phyloP scores from a whole-genome alignment of 1,140 invertebrate genomes.

The Pseudomyrmex flavicornis region DNA sequence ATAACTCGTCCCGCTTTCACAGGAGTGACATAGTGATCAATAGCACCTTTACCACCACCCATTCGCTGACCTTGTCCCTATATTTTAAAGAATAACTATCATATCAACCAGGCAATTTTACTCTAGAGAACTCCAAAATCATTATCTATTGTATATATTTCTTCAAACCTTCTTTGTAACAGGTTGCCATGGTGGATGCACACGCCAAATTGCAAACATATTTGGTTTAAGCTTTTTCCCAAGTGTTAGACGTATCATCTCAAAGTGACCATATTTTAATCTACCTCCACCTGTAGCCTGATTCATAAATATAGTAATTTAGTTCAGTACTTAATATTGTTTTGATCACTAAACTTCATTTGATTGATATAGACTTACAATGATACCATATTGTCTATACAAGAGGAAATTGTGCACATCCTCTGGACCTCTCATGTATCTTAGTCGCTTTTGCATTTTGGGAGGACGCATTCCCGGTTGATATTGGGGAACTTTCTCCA shows the following conservation, averaged over 20 bases:
- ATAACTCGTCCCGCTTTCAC: slow-evolving; percentile 96
- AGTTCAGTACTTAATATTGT: neutral
- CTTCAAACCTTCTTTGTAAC: slow-evolving; percentile 92
- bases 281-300: slow-evolving; percentile 94
- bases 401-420: slow-evolving; percentile 92
- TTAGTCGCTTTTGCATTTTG: slow-evolving; percentile 93
- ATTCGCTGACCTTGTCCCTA: slow-evolving; percentile 94
- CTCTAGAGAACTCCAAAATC: neutral
- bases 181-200: slow-evolving; percentile 98
- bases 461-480: slow-evolving; percentile 88
- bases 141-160: neutral
- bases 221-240: slow-evolving; percentile 91
- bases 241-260: slow-evolving; percentile 93
- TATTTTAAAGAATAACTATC: slow-evolving; percentile 19
- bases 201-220: slow-evolving; percentile 98
- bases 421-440: slow-evolving; percentile 96
- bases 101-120: neutral
- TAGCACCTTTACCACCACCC: slow-evolving; percentile 98
- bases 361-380: slow-evolving; percentile 86
- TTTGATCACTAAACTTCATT: neutral
- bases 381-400: slow-evolving; percentile 96
- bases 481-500: slow-evolving; percentile 90
- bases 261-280: slow-evolving; percentile 92
- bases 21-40: slow-evolving; percentile 98
- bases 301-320: neutral